Evolutionary conservation across 2,797 vertebrate genomes (phyloP).

Genomic region (Liparis tanakae): DNA sequence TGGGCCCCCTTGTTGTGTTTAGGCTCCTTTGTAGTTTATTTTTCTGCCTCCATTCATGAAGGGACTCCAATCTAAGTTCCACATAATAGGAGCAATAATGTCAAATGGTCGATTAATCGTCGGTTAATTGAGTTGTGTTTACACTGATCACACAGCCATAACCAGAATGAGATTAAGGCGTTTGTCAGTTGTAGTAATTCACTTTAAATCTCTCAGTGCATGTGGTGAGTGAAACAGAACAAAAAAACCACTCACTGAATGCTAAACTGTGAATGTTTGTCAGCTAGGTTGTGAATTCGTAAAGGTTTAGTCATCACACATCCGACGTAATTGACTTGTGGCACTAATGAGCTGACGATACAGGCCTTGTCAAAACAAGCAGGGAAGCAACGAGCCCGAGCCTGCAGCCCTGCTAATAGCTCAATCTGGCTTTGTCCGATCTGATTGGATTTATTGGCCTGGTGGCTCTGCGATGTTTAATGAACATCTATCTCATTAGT

Average conservation of each 20-base stretch:
- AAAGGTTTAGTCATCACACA: slow-evolving; percentile 57
- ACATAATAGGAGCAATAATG: not conserved
- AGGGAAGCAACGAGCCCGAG: slow-evolving; percentile 54
- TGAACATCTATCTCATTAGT: slow-evolving; percentile 82
- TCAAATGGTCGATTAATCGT: not conserved
- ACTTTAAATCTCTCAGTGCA: slow-evolving; percentile 8
- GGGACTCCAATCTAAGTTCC: not conserved
- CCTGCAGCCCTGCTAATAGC: slow-evolving; percentile 73
- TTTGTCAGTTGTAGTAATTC: slow-evolving; percentile 1
- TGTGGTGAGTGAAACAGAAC: slow-evolving; percentile 10
- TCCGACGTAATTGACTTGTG: slow-evolving; percentile 66
- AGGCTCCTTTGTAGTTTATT: slow-evolving; percentile 71
- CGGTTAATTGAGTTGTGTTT: not conserved
- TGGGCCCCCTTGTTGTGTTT: slow-evolving; percentile 83
- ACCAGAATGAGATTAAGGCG: not conserved
- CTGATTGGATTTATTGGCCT: slow-evolving; percentile 80
- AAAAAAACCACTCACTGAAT: not conserved
- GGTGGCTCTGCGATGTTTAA: slow-evolving; percentile 75
- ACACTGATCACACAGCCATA: not conserved
- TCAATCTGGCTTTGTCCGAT: slow-evolving; percentile 76
- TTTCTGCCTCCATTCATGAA: not conserved
- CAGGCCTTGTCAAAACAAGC: slow-evolving; percentile 72
- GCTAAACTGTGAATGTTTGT: slow-evolving; percentile 7
- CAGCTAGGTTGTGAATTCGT: slow-evolving; percentile 38
- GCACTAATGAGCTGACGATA: slow-evolving; percentile 71